Percentiles rank a stretch among this genome's conserved stretches.
phyloP scores from a whole-genome alignment of 2,113 vertebrate species.

The Cnemophilus loriae region DNA sequence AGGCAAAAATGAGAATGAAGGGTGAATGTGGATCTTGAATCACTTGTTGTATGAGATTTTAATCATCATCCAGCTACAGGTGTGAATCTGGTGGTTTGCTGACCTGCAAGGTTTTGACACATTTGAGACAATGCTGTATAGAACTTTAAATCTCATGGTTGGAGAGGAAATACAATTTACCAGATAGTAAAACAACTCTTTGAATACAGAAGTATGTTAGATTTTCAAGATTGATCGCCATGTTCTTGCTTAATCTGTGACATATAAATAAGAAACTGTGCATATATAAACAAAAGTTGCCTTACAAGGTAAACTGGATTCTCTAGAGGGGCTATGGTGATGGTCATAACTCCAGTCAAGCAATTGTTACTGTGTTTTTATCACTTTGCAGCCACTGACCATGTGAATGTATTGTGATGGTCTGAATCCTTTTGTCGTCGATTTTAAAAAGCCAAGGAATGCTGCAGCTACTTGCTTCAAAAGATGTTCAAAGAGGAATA shows the following conservation, averaged over 20 bases:
- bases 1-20: background rate
- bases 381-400: background rate
- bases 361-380: background rate
- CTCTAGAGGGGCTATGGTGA: background rate
- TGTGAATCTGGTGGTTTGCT: background rate
- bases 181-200: background rate
- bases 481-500: background rate
- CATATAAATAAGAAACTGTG: background rate
- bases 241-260: background rate
- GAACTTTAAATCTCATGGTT: accelerated
- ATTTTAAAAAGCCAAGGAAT: background rate
- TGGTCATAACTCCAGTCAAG: background rate
- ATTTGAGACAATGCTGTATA: background rate
- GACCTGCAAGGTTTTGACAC: background rate
- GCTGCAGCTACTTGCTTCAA: background rate
- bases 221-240: background rate
- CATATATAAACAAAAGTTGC: background rate
- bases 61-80: background rate
- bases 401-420: background rate
- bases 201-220: background rate
- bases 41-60: background rate
- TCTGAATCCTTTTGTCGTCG: background rate
- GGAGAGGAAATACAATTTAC: background rate
- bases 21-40: background rate
- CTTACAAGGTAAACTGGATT: background rate